Conservation (phyloP, 2,113 vertebrate species). For the Craseonycteris thonglongyai region DNA sequence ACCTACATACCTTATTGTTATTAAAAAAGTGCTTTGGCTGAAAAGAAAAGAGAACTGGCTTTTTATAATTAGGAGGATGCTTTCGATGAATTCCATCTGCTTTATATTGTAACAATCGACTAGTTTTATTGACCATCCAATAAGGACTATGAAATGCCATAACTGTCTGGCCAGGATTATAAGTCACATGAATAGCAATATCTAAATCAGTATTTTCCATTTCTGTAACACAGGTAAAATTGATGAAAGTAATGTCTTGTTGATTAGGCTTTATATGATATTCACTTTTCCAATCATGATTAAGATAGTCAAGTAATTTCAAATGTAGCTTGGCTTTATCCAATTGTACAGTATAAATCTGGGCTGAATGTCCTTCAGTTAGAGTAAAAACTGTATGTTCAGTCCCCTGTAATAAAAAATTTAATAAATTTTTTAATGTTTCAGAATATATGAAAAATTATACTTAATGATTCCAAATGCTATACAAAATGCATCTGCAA, state of each 20-base stretch:
- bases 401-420: slow-evolving; percentile 79
- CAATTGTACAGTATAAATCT: slow-evolving; percentile 90
- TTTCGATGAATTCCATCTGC: slow-evolving; percentile 97
- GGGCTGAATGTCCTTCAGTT: slow-evolving; percentile 88
- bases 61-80: slow-evolving; percentile 92
- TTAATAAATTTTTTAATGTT: not conserved
- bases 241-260: slow-evolving; percentile 93
- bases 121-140: slow-evolving; percentile 98
- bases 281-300: slow-evolving; percentile 89
- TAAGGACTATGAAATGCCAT: slow-evolving; percentile 93
- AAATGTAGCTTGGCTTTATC: slow-evolving; percentile 87
- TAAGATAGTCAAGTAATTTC: slow-evolving; percentile 88
- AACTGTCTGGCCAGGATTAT: slow-evolving; percentile 86
- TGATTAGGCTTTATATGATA: slow-evolving; percentile 85
- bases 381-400: slow-evolving; percentile 77
- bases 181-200: slow-evolving; percentile 90
- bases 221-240: slow-evolving; percentile 83
- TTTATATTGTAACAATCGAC: slow-evolving; percentile 94
- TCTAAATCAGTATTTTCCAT: slow-evolving; percentile 88
- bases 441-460: not conserved
- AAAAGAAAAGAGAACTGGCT: slow-evolving; percentile 95
- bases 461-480: not conserved
- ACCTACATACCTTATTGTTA: slow-evolving; percentile 91
- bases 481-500: not conserved
- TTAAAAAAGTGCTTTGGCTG: slow-evolving; percentile 93